Evolutionary conservation across 2,888 invertebrate species (phyloP), one percentile per base, ranked within the genome.

Genomic region (Metacarcinus magister): DNA sequence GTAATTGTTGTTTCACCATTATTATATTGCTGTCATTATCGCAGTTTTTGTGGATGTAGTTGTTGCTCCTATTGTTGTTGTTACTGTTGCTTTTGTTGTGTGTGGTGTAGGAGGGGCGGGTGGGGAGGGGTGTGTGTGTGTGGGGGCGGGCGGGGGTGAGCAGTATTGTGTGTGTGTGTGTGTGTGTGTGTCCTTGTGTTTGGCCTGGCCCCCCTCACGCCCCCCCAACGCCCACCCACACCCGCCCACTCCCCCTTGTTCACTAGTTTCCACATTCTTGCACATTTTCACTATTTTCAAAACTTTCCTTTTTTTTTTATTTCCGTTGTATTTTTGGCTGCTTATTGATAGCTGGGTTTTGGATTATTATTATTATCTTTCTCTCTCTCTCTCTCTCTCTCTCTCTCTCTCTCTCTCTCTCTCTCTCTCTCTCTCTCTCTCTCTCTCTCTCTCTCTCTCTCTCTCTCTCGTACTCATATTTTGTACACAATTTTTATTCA

Each of bases 401-500:
- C 67, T 67, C 23, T 46, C 48, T 54, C 43, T 60, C 23, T 75
- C 44, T 39, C 44, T 39, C 67, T 23, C 39, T 44, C 75, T 67
- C 44, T 8, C 48, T 48, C 95, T 19, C 28, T 46, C 91, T 67
- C 44, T 94, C 96, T 93, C 93, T 23, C 48, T 92, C 67, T 67
- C 67, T 60, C 93, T 43, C 67, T 92, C 94, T 93, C 54, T 39
- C 95, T 67, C 39, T 67, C 46, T 23, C 82, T 54, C 44, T 54
- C 67, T 23, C 28, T 67, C 28, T 23, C 46, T 23, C 28, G 0
- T 43, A 23, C 32, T 32, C 19, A 32, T 19, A 8, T 43, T 0
- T n/a, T 32, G 1, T 54, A 10, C 87, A 87, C n/a, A 0, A 19
- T 87, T 87, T 87, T 87, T 87, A 87, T 28, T 91, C 28, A 23